Base-by-base conservation (phyloP, 2,888 invertebrate species). In the Syritta pipiens region DNA sequence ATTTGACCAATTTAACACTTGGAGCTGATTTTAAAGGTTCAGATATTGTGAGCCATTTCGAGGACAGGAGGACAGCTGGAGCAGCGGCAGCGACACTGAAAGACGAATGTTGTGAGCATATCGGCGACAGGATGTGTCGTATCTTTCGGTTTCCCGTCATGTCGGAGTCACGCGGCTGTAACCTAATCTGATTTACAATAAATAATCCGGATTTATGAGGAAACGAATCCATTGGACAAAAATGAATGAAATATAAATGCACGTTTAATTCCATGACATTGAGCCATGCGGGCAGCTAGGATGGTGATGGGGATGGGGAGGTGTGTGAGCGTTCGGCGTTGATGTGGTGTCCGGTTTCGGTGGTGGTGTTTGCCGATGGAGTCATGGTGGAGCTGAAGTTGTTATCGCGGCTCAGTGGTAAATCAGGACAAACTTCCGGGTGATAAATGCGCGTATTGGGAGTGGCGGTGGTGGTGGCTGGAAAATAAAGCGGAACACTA, bases 181-280 rank as follows among this genome's bases (percentile, higher is more conserved):
- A 86, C 84, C 85, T 86, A 86, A 86, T 86, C 86, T 85, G 86
- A 85, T 86, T 85, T 84, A 84, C 85, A 86, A 86, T 86, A 86
- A 86, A 86, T 86, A 79, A 72, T 72, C 72, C 49, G 72, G 67
- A 72, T 79, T 79, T 79, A 72, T 79, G 79, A 57, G 67, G 48
- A 62, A 81, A 62, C 62, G 3, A 62, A 62, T 37, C 49, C 49
- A 42, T 69, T 59, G 51, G 37, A 4, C 20, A 60, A 55, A 62
- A 60, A 60, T 67, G 51, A 74, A 49, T 59, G 51, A 68, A 62
- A 57, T 30, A 44, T 46, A 51, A 62, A 63, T 57, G 44, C 9
- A 40, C 51, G 30, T 20, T 62, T 59, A 63, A 46, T 46, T 57
- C 62, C 44, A 30, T 62, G 63, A 59, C 51, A 74, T 74, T 74